Evolutionary conservation across 2,797 vertebrate species (phyloP).

Genomic region (Borostomias antarcticus): DNA sequence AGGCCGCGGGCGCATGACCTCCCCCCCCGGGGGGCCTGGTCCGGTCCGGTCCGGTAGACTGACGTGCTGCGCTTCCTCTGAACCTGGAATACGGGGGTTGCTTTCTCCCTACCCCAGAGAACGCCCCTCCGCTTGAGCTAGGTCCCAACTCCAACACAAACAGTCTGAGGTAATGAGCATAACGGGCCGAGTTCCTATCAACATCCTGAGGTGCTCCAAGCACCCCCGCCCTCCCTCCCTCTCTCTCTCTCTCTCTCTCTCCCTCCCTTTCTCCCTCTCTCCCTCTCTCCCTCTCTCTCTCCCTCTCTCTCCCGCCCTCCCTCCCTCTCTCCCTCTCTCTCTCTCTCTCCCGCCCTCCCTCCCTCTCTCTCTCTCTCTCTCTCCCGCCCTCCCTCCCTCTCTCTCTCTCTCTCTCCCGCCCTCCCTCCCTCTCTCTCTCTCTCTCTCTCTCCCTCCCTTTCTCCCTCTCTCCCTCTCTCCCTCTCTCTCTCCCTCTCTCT

Average conservation of each 20-base stretch:
- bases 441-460: neutral
- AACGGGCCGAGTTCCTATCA: slow-evolving; percentile 51
- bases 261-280: neutral
- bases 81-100: neutral
- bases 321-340: neutral
- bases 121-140: neutral
- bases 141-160: slow-evolving; percentile 24
- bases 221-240: slow-evolving; percentile 7
- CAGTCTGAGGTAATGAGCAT: slow-evolving; percentile 53
- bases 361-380: neutral
- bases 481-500: neutral
- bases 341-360: neutral
- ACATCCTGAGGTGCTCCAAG: slow-evolving; percentile 43
- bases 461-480: neutral
- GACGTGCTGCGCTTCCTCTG: neutral
- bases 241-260: neutral
- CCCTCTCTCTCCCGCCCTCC: neutral
- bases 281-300: neutral
- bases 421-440: neutral
- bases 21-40: no score
- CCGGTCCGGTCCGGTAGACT: no score
- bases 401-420: neutral
- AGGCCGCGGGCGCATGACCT: no score
- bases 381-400: neutral
- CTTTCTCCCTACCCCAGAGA: slow-evolving; percentile 11